Evolutionary conservation across 2,888 invertebrate genomes (phyloP), one percentile per base, ranked within the genome.

Genomic region (Zygothrica quintamaculata): DNA sequence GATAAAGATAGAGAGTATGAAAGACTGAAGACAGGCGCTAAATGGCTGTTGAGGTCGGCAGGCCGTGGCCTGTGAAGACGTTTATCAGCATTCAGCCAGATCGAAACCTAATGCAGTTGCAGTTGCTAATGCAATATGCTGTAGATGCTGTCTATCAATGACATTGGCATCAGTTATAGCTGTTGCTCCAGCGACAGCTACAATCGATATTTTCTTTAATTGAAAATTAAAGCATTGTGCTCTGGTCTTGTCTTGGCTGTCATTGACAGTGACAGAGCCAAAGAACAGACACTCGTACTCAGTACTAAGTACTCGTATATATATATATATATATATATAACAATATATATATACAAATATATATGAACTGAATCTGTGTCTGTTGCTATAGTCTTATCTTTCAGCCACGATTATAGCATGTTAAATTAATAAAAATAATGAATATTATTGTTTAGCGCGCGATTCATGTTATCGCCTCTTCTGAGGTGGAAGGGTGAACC

Each of bases 351-450:
- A n/a, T n/a, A n/a, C n/a, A n/a, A n/a, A n/a, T n/a, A n/a, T n/a
- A 42, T 40, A 46, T 13, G 8, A 42, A 42, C 25, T 44, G 52
- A 18, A 58, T 70, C 55, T 66, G 66, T 33, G 55, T 31, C 53
- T 69, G 61, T 56, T 64, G 50, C 55, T 69, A 29, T 9, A 29
- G 7, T 50, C 67, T 74, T 75, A 79, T 77, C 82, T 64, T n/a
- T 53, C 59, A 78, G 64, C 66, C 65, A 72, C 48, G 72, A 72
- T 84, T 76, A 80, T 78, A 64, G 70, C 76, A 66, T 78, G 85
- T 76, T 78, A 80, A 82, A 80, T 82, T 82, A 82, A 86, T 84
- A 72, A 84, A 72, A 69, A 80, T 78, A 86, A 84, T 86, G 78
- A 64, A 74, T 72, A 74, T 78, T 58, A 76, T 84, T 85, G 84